Base-by-base conservation (phyloP, 2,797 vertebrate genomes). In the Schizopygopsis malacanthus region DNA sequence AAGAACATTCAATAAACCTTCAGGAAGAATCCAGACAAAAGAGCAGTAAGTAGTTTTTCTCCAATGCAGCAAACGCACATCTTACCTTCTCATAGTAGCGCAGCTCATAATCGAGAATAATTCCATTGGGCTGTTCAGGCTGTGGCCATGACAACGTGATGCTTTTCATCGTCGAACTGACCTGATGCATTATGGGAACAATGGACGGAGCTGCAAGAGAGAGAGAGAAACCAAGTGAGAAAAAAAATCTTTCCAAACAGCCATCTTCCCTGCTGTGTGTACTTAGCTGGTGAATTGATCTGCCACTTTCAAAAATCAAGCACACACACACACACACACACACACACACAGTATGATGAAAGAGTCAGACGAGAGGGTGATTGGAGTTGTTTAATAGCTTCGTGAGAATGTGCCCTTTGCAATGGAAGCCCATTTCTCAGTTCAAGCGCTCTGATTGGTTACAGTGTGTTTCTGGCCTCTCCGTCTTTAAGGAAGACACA, bases 141-240 rank as follows among this genome's bases (percentile, higher is more conserved):
- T 99, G 98, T 9, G 98, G 98, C 98, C 98, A 99, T 5, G 98
- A 99, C 84, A 99, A 92, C 0, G 98, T 99, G 95, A 99, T 99
- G 94, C 97, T 99, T 89, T 96, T 97, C 98, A 99, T 99, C 1
- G 97, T 99, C 88, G 98, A 98, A 90, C 97, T 98, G 93, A 99
- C 97, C 94, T 99, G 98, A 93, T 99, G 98, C 97, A 99, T 98
- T 92, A 99, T 98, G 91, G 98, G 97, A 91, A 99, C 97, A 0
- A 96, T 98, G 89, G 98, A 99, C 37, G 98, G 98, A 88, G 98
- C 98, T 99, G 91, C 69, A 70, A 45, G 59, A 70, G 54, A 81
- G 50, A 87, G 80, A 77, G 39, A 71, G 83, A 81, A 83, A 52
- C 72, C 67, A 61, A 83, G 82, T 85, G 41, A 33, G 28, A 85